These are phyloP conservation scores for Pseudopodoces humilis DNA, from an alignment of 2,113 vertebrate genomes.

Conservation along the genomic window DNA sequence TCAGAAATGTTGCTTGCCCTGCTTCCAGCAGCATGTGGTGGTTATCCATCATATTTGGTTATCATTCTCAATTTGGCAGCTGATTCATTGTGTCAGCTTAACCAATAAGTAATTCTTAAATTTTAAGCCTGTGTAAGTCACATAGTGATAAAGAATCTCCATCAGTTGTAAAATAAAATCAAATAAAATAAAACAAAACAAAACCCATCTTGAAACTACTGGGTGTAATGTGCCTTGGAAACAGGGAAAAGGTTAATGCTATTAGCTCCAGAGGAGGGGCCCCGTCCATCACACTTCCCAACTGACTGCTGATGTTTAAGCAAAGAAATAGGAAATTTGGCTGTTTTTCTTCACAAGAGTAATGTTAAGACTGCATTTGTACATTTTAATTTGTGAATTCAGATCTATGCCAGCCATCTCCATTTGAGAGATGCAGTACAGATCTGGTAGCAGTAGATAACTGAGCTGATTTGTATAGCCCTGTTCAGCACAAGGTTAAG, in stretches of 20 bases:
- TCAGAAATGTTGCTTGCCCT: not conserved
- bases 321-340: not conserved
- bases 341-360: not conserved
- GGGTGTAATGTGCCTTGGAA: not conserved
- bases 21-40: fast-evolving
- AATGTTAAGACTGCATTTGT: not conserved
- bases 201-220: not conserved
- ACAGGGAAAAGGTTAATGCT: not conserved
- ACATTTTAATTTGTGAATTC: not conserved
- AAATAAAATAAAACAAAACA: not conserved
- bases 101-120: not conserved
- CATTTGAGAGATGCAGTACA: not conserved
- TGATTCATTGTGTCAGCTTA: not conserved
- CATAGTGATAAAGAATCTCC: not conserved
- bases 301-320: not conserved
- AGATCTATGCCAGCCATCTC: not conserved
- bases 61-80: not conserved
- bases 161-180: not conserved
- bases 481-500: not conserved
- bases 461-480: not conserved
- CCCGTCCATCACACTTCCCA: not conserved
- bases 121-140: not conserved
- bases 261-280: not conserved
- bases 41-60: not conserved
- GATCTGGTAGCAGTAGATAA: not conserved